Evolutionary conservation across 2,797 vertebrate species (phyloP).

Genomic region (Gambusia yucatana): DNA sequence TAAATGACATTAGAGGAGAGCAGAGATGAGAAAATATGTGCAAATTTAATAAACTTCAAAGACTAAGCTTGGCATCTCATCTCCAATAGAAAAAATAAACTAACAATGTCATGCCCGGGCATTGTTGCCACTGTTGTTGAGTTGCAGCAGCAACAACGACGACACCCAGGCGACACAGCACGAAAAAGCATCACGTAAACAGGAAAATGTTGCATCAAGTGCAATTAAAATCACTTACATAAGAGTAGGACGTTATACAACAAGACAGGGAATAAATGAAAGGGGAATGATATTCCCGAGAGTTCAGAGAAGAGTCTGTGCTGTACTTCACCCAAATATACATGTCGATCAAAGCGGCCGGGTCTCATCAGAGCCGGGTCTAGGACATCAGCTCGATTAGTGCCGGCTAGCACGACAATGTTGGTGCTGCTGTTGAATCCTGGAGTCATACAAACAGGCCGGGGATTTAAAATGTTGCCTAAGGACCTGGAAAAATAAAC

Average conservation of each 20-base stretch:
- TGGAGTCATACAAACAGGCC: slow-evolving; percentile 38
- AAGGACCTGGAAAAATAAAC: not conserved
- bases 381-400: slow-evolving; percentile 82
- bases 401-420: slow-evolving; percentile 83
- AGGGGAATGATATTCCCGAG: not conserved
- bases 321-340: slow-evolving; percentile 79
- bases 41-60: slow-evolving; percentile 27
- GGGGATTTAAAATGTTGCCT: not conserved
- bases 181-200: slow-evolving; percentile 9
- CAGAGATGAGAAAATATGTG: slow-evolving; percentile 12
- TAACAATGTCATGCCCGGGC: slow-evolving; percentile 5
- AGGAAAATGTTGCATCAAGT: slow-evolving; percentile 12
- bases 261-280: not conserved
- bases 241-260: slow-evolving; percentile 15
- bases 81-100: not conserved
- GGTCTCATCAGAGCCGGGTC: slow-evolving; percentile 84
- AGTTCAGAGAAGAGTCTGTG: not conserved
- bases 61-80: not conserved
- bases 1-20: slow-evolving; percentile 22
- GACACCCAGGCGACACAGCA: not conserved
- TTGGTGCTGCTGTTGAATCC: slow-evolving; percentile 85
- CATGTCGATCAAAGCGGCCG: slow-evolving; percentile 85
- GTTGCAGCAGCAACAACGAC: not conserved
- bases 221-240: not conserved
- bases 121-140: not conserved